These are phyloP conservation scores for Drosophila imparisetae DNA, from an alignment of 2,888 invertebrate species.

Conservation along the genomic window DNA sequence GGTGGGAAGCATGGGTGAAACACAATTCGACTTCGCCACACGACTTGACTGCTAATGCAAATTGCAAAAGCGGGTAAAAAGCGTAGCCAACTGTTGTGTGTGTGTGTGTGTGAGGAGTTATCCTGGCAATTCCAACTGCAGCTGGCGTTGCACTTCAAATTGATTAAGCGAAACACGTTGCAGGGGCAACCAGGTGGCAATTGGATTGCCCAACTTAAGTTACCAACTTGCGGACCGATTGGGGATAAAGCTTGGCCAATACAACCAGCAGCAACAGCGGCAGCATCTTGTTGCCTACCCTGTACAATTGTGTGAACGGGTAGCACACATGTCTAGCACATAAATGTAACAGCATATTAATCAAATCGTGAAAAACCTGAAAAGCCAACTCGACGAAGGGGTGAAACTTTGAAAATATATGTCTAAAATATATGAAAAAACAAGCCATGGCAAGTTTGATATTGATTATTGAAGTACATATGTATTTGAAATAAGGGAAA, in stretches of 20 bases:
- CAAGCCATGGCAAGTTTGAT: background rate
- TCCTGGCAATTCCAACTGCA: conserved; percentile 13
- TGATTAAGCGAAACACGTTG: conserved; percentile 52
- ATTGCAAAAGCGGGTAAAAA: conserved; percentile 52
- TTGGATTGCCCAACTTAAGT: conserved; percentile 38
- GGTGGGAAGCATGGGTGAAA: conserved; percentile 28
- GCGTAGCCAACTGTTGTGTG: background rate
- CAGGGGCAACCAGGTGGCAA: conserved; percentile 26
- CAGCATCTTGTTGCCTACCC: conserved; percentile 4
- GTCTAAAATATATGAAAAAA: background rate
- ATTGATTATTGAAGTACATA: background rate
- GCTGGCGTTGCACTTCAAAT: conserved; percentile 59
- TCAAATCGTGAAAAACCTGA: background rate
- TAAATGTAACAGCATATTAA: background rate
- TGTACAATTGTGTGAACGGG: background rate
- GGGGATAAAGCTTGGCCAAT: conserved; percentile 16
- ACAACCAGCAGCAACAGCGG: conserved; percentile 8
- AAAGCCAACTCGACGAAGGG: too few species aligned
- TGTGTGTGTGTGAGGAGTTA: background rate
- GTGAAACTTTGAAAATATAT: background rate
- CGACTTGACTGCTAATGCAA: conserved; percentile 51
- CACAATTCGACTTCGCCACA: conserved; percentile 32
- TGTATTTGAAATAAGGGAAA: background rate
- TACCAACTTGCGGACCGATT: conserved; percentile 1
- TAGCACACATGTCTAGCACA: background rate